Percentiles rank a stretch among this genome's conserved stretches.
phyloP scores from a whole-genome alignment of 2,113 vertebrate species.

The Ia io region DNA sequence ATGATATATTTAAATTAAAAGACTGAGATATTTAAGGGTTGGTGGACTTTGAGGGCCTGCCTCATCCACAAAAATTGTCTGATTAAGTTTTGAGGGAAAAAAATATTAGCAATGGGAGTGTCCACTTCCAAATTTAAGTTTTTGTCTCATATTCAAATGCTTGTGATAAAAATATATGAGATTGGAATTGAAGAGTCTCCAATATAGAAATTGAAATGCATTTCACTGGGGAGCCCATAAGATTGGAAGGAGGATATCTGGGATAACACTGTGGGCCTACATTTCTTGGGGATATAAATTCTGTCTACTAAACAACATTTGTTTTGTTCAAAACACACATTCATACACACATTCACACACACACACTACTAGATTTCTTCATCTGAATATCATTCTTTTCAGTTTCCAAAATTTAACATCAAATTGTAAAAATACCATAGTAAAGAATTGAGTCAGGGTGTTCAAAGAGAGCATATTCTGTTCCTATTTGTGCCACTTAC shows the following conservation, averaged over 20 bases:
- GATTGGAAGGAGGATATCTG: neutral
- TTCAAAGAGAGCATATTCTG: neutral
- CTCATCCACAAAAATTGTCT: neutral
- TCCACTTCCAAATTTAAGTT: neutral
- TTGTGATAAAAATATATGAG: neutral
- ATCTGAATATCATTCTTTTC: neutral
- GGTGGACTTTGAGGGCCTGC: neutral
- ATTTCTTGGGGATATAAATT: neutral
- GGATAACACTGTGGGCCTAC: neutral
- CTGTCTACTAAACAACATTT: neutral
- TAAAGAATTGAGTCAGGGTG: neutral
- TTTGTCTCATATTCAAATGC: neutral
- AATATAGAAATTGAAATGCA: neutral
- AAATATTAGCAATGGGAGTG: neutral
- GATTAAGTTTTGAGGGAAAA: neutral
- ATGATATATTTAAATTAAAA: neutral
- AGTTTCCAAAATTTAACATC: slow-evolving; percentile 4
- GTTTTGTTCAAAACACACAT: neutral
- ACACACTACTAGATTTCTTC: neutral
- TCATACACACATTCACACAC: neutral
- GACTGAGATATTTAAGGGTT: neutral
- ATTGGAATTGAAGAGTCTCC: neutral
- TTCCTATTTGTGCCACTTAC: neutral
- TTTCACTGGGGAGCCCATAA: neutral
- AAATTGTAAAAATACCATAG: neutral